Base-by-base conservation (phyloP, 2,888 invertebrate species). In the Brachynemurus nebulosus region DNA sequence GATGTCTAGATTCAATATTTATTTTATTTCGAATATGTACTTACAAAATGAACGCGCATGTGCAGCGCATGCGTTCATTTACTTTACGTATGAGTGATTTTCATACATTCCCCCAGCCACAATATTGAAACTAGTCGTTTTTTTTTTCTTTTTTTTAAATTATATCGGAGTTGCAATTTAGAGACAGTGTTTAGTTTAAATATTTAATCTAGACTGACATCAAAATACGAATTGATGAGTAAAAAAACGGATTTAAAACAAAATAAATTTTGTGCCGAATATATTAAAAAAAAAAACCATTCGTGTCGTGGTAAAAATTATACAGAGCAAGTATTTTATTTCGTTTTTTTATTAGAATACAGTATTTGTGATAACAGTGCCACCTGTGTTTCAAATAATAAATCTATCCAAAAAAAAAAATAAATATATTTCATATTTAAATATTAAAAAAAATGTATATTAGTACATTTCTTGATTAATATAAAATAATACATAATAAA, bases 301-400 rank as follows among this genome's bases (percentile, higher is more conserved):
- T 30, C 14, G 30, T 30, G 36, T 18, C 36, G 30, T 30, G 30
- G 30, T 30, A 30, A 30, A n/a, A 30, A 30, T 12, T 30, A 14
- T 30, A 14, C 30, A 30, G 11, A 30, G 14, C 30, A 30, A 30
- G 27, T 27, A 27, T 30, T 30, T 30, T 30, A 12, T 30, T 30
- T 14, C 14, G 30, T 30, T 37, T 17, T n/a, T 11, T 17, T 40
- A 16, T 73, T 74, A 75, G 74, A 73, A 70, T 71, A 74, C 76
- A 76, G 76, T 77, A 76, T 77, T 78, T 78, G 78, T 78, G 78
- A 78, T 77, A 74, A 73, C 77, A 77, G 78, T 78, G 78, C 78
- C 78, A 78, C 78, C 77, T 77, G 76, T 76, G 75, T 76, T 77
- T 76, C 73, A 76, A 76, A 64, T 67, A 33, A 33, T 33, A 37